Conservation (phyloP, 1,140 invertebrate genomes). For the Phthorimaea operculella region DNA sequence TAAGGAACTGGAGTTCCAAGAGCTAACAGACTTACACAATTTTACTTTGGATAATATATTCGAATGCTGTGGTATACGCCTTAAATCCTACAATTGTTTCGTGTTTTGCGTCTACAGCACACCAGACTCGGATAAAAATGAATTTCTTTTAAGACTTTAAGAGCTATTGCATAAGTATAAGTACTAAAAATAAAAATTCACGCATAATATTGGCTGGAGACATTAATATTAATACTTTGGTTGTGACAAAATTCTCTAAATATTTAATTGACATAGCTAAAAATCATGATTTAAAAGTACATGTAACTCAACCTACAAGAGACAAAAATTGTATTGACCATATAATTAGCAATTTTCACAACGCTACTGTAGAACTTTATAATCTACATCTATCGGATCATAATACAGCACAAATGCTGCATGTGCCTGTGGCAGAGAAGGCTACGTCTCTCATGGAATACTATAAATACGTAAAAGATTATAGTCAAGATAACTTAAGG, state of each 20-base stretch:
- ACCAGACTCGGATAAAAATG: background rate
- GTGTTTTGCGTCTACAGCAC: background rate
- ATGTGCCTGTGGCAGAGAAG: background rate
- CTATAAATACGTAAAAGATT: background rate
- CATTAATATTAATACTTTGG: background rate
- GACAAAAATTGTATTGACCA: background rate
- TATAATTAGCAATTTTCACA: background rate
- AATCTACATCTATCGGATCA: conserved; percentile 1
- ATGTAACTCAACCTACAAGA: background rate
- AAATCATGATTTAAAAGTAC: background rate
- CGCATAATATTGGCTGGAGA: background rate
- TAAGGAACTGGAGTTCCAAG: background rate
- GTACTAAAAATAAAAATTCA: background rate
- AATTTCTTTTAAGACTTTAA: background rate
- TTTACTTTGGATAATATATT: background rate
- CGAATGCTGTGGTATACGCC: background rate
- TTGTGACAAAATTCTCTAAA: background rate
- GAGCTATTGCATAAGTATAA: background rate
- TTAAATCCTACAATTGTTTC: background rate
- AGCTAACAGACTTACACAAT: background rate
- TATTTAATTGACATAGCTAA: background rate
- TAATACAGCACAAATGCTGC: background rate
- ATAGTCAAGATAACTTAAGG: background rate
- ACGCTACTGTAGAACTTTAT: background rate
- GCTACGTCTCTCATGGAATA: background rate